Conservation (phyloP, 2,888 invertebrate genomes). For the Boloria euphrosyne region DNA sequence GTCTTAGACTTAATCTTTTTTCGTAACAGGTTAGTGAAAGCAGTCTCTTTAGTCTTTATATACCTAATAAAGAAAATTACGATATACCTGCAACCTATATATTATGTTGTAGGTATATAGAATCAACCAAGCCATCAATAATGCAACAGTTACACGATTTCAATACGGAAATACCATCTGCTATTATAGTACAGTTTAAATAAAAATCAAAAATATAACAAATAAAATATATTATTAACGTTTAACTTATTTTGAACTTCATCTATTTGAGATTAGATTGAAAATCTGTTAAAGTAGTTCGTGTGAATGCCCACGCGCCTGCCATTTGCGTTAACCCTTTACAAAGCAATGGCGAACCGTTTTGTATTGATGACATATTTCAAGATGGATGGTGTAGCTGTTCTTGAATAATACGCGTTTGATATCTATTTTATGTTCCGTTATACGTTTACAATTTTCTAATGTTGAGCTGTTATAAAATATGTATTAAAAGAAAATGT, state of each 20-base stretch:
- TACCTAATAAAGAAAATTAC: too few species aligned
- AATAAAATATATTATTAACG: not conserved
- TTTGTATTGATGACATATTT: constrained; percentile 45
- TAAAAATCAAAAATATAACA: constrained; percentile 10
- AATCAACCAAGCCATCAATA: constrained; percentile 12
- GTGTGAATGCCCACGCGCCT: constrained; percentile 28
- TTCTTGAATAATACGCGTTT: constrained; percentile 38
- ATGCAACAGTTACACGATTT: constrained; percentile 28
- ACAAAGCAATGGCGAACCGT: constrained; percentile 34
- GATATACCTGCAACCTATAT: too few species aligned
- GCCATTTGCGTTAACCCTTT: constrained; percentile 41
- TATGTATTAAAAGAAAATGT: not conserved
- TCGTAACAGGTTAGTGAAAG: too few species aligned
- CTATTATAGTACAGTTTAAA: not conserved
- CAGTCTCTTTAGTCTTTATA: too few species aligned
- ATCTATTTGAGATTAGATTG: not conserved
- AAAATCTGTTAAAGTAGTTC: not conserved
- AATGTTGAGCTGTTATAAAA: constrained; percentile 8
- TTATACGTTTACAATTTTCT: constrained; percentile 24
- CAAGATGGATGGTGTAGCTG: constrained; percentile 45
- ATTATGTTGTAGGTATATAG: not conserved
- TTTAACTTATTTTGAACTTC: not conserved
- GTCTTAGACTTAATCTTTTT: too few species aligned
- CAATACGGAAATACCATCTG: constrained; percentile 36
- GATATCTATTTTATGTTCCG: constrained; percentile 43